Evolutionary conservation across 1,140 invertebrate species (phyloP), one percentile per base, ranked within the genome.

Genomic region (Calliphora vicina): DNA sequence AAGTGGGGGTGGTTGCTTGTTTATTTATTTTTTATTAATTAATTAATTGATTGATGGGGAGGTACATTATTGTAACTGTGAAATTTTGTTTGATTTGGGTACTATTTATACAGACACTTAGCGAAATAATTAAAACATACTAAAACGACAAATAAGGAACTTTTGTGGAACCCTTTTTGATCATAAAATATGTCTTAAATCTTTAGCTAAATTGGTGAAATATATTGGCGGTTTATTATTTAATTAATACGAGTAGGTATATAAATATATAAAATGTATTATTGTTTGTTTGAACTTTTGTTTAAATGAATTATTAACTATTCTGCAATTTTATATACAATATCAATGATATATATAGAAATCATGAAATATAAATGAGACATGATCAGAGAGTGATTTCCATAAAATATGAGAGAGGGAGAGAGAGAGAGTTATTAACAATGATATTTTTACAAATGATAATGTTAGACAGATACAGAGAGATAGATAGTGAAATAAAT

Each of bases 261-360:
- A 57, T 5, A 57, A 9, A 25, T 25, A 67, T 67, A 67, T n/a
- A 67, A 67, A 5, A 20, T 23, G n/a, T 25, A 25, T 5, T 67
- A 20, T 17, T 45, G 9, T 12, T 57, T 57, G 50, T 57, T 57
- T 57, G 1, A 35, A 35, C 35, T 35, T 35, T 35, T 35, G 35
- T 35, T n/a, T 57, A 67, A 67, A 67, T 67, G 61, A 67, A 35
- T 35, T 35, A n/a, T 35, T 29, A 29, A 35, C 35, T 35, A 35
- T 35, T 35, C 61, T 67, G 61, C 61, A 67, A 67, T 67, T 23
- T 67, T 67, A 67, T 67, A 25, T 67, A 67, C 61, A 67, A 67
- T 67, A 67, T 67, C 61, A 23, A 25, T 67, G 61, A 67, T 67
- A 57, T 67, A 23, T 20, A 25, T n/a, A n/a, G n/a, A 67, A 6